Base-by-base conservation (phyloP, 2,888 invertebrate genomes). In the Pandemis cinnamomeana region DNA sequence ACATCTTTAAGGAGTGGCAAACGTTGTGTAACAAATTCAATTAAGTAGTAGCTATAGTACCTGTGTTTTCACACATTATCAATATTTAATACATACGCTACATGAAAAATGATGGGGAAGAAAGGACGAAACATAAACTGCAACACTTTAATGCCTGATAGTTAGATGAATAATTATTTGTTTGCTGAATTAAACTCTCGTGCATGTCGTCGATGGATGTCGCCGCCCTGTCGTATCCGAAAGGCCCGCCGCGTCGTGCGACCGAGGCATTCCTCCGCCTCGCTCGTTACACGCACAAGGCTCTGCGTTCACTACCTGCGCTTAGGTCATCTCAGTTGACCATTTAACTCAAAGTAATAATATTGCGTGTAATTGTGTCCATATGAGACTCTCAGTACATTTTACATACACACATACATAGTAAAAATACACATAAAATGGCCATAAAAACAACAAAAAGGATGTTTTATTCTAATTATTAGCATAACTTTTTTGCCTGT, bases 231-330 rank as follows among this genome's bases (percentile, higher is more conserved):
- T n/a, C 53, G 71, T 72, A 44, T 53, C 27, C 7, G 42, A 60
- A 58, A 58, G 69, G 72, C 69, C 53, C 46, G 71, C 67, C 13
- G 61, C 60, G 70, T 74, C 90, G 90, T 91, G 91, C 84, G 83
- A 71, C 79, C 80, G 78, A 79, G 78, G 79, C 89, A 91, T 90
- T 90, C 89, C 85, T 79, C 79, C 83, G 80, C 80, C 80, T 74
- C 78, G 77, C 79, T 81, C 83, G 83, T 83, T 83, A 81, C 78
- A 76, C 68, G 70, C 77, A 79, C 77, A 86, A 86, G 87, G 86
- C 83, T 83, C 82, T 77, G 80, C 84, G 77, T 80, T 84, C 82
- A 82, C 84, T 78, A 6, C 11, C 15, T 15, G 67, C 51, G n/a
- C 48, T 67, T 67, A 67, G 68, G 72, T 53, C 72, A 68, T 67